Conservation (phyloP, 2,113 vertebrate species). For the Bucco capensis region DNA sequence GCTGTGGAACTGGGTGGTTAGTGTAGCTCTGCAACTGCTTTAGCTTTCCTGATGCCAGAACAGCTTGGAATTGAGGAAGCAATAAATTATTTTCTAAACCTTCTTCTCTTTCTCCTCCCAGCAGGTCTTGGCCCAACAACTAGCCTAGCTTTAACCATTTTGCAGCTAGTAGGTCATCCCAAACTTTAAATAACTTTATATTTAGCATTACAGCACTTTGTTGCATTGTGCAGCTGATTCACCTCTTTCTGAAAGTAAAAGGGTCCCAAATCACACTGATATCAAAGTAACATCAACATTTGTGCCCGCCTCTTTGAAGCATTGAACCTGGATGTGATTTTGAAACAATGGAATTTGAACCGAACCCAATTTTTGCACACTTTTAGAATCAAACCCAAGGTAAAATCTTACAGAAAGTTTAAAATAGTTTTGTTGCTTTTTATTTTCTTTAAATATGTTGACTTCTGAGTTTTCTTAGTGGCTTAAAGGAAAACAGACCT, state of each 20-base stretch:
- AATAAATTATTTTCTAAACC: neutral
- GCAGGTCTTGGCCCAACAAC: neutral
- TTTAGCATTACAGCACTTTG: neutral
- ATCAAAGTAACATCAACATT: neutral
- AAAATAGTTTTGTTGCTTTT: neutral
- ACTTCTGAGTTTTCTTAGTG: neutral
- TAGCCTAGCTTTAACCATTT: neutral
- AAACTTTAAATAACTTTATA: neutral
- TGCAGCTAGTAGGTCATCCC: neutral
- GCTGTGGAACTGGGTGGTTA: neutral
- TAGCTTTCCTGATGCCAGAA: neutral
- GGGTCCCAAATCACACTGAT: neutral
- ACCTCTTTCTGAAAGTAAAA: neutral
- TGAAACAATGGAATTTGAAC: neutral
- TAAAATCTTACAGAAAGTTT: neutral
- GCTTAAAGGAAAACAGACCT: neutral
- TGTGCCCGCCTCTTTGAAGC: neutral
- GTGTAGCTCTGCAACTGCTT: neutral
- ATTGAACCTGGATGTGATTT: neutral
- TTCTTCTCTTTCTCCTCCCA: neutral
- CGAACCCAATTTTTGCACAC: neutral
- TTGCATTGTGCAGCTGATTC: neutral
- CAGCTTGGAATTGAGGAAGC: neutral
- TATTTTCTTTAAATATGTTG: neutral
- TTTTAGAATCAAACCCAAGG: neutral